Evolutionary conservation across 1,140 invertebrate species (phyloP), one percentile per base, ranked within the genome.

Genomic region (Drosophila dunni): DNA sequence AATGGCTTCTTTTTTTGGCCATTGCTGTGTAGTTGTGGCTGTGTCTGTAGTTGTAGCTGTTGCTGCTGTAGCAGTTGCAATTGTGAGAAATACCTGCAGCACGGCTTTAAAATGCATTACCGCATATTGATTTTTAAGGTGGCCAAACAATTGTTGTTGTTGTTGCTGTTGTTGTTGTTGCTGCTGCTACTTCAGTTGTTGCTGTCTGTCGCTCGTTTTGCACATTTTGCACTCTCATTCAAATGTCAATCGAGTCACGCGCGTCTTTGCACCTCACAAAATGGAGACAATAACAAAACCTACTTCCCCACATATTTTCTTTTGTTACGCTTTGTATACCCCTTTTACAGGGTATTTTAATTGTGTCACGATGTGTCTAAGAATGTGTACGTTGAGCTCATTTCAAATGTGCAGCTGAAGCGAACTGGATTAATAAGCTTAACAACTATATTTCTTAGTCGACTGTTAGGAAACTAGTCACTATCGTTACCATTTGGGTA

Each of bases 191-290:
- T 67, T 29, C 13, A 36, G 36, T 29, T 48, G 46, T 24, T 53
- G 60, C 34, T 82, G 77, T 61, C 79, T 58, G 62, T 66, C 71
- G 61, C 77, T 83, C 64, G 81, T 73, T 78, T 78, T 86, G 60
- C 57, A 69, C 81, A 86, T 86, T 84, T 84, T 70, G 78, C 81
- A 81, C 78, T 88, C 83, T 79, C 71, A 86, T 88, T 86, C 79
- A 86, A 86, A 86, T 86, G 82, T 88, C 82, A 86, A 86, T 76
- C 82, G 83, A 88, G 82, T 86, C 82, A 86, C 83, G 82, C 81
- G 80, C 69, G 71, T 75, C 53, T 53, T 36, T 50, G 44, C 53
- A 15, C 20, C 38, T 10, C 54, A 68, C 79, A 57, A 65, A 77
- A 68, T 67, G 57, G 65, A 61, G 68, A 78, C 53, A 44, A 58